These are phyloP conservation scores for Perodicticus potto DNA, from an alignment of 2,797 vertebrate genomes.

Conservation along the genomic window DNA sequence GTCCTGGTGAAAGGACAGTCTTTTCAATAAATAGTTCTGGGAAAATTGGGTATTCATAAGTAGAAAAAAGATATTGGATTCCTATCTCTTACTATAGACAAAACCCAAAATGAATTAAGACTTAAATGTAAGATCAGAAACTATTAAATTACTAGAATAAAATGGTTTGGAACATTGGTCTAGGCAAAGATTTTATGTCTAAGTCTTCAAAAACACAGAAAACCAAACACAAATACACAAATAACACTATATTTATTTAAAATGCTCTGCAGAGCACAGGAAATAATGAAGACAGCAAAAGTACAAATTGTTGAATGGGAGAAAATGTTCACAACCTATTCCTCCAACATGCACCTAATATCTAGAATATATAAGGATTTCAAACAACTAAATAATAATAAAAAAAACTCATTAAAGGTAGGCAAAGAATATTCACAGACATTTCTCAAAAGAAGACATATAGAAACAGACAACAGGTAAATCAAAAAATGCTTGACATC, in stretches of 20 bases:
- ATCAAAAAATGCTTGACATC: neutral
- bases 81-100: neutral
- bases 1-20: neutral
- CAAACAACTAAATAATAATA: neutral
- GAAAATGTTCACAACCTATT: neutral
- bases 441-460: neutral
- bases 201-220: neutral
- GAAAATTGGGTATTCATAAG: neutral
- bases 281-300: neutral
- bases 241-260: neutral
- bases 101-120: neutral
- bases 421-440: neutral
- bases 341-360: neutral
- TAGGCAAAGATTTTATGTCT: neutral
- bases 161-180: neutral
- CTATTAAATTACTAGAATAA: neutral
- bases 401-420: neutral
- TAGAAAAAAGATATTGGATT: neutral
- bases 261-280: neutral
- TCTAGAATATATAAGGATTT: neutral
- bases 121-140: neutral
- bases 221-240: neutral
- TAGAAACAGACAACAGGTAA: neutral
- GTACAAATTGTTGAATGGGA: neutral
- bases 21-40: neutral